Evolutionary conservation across 1,140 invertebrate genomes (phyloP), one percentile per base, ranked within the genome.

Genomic region (Drosophila nigrodunni): DNA sequence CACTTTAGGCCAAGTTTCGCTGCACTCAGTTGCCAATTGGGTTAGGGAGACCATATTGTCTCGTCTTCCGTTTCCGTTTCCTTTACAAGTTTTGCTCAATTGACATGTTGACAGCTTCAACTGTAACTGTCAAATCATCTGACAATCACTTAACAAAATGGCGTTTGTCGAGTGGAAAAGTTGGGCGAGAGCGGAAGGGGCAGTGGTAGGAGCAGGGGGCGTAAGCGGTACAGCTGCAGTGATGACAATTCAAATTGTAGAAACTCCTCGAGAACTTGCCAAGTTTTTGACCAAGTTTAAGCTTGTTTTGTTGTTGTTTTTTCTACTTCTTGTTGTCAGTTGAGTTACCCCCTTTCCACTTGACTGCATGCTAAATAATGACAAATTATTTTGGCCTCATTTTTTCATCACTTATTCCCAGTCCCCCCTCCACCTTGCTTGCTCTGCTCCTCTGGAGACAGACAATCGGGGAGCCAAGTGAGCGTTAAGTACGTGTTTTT

Each of bases 341-440:
- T 3, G 13, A 47, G 46, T 70, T 43, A 35, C 49, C 11, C 34
- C 34, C 21, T 74, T 88, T 88, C 65, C 76, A 58, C 57, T 82
- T 47, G 68, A 25, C 37, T 77, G 77, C 73, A 80, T 82, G 77
- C 83, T 82, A 82, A 78, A 87, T 77, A 87, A 87, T 80, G 77
- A 87, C 80, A 88, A 87, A 87, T 87, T 70, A 58, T 65, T 59
- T 44, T 61, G 7, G 11, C 13, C 35, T 35, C n/a, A 11, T 47
- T 47, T 25, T 35, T 21, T 39, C 41, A 18, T 10, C 3, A 0
- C 46, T 18, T 13, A 6, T 0, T 7, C 41, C 1, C 7, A 3
- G 46, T 6, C n/a, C 4, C 11, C 41, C 3, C 2, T 43, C n/a
- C 13, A 2, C 4, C 3, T n/a, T n/a, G 1, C 39, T 3, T 3